phyloP scores from a whole-genome alignment of 2,113 vertebrate species.

The Collichthys lucidus region DNA sequence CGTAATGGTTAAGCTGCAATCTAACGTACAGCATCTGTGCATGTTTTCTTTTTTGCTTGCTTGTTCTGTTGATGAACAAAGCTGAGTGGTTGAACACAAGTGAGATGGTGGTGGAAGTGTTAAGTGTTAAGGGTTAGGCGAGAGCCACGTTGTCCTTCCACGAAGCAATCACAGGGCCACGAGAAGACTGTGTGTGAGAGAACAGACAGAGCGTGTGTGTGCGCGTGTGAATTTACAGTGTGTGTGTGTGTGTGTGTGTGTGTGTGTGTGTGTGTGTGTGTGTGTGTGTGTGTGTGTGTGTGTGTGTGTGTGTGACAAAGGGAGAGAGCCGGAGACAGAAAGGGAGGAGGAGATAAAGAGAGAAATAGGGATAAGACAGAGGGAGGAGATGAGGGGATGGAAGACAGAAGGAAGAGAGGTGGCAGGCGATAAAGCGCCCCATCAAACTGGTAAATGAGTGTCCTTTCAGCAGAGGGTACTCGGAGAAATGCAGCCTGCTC shows the following conservation, averaged over 20 bases:
- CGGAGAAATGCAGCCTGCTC: conserved; percentile 61
- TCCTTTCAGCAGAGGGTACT: conserved; percentile 73
- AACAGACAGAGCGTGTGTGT: conserved; percentile 29
- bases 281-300: conserved; percentile 35
- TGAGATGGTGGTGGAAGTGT: conserved; percentile 33
- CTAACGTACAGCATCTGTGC: background rate
- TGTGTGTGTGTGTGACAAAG: conserved; percentile 41
- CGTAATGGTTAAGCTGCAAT: conserved; percentile 11
- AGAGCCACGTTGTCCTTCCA: conserved; percentile 50
- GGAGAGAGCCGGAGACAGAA: conserved; percentile 23
- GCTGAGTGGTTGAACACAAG: conserved; percentile 27
- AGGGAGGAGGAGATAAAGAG: conserved; percentile 59
- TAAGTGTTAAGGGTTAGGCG: conserved; percentile 44
- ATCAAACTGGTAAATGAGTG: conserved; percentile 81
- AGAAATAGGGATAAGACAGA: conserved; percentile 63
- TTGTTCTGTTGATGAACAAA: conserved; percentile 24
- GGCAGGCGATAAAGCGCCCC: conserved; percentile 78
- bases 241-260: conserved; percentile 34
- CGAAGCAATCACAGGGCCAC: conserved; percentile 56
- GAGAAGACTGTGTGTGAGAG: conserved; percentile 32
- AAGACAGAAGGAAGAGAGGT: conserved; percentile 63
- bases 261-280: conserved; percentile 33
- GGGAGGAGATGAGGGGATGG: conserved; percentile 60
- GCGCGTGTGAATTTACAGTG: conserved; percentile 48
- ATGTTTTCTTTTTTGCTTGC: background rate